These are phyloP conservation scores for Knipowitschia caucasica DNA, from an alignment of 2,797 vertebrate genomes.

Conservation along the genomic window DNA sequence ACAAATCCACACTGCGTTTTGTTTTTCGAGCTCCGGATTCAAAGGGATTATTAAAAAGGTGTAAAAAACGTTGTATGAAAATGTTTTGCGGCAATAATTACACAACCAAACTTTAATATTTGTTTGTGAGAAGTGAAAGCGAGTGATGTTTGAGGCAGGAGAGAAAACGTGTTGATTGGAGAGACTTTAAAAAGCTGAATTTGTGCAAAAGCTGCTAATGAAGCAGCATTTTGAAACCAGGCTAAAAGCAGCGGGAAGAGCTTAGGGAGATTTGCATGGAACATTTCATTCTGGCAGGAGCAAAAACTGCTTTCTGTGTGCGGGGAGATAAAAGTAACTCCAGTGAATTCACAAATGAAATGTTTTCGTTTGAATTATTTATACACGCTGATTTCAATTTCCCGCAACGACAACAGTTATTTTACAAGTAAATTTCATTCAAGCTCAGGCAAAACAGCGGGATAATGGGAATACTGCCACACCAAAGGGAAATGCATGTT, in stretches of 20 bases:
- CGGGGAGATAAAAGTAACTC: not conserved
- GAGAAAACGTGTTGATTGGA: not conserved
- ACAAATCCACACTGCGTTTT: too few species aligned
- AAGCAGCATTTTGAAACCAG: not conserved
- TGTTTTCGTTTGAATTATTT: slow-evolving; percentile 30
- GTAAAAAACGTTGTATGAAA: too few species aligned
- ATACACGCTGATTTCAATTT: slow-evolving; percentile 38
- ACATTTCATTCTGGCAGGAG: not conserved
- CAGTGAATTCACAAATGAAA: slow-evolving; percentile 25
- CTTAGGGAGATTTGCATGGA: slow-evolving; percentile 9
- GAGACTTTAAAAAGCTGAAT: not conserved
- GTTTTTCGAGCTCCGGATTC: too few species aligned
- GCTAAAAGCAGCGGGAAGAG: not conserved
- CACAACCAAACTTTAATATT: not conserved
- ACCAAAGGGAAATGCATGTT: not conserved
- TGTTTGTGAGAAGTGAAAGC: not conserved
- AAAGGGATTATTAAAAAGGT: too few species aligned
- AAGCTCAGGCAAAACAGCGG: slow-evolving; percentile 6
- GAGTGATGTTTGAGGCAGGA: too few species aligned
- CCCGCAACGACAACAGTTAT: slow-evolving; percentile 24
- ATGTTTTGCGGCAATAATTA: too few species aligned
- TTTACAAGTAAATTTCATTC: slow-evolving; percentile 32
- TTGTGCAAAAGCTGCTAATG: not conserved
- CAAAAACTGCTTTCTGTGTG: slow-evolving; percentile 1
- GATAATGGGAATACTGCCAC: slow-evolving; percentile 7